These are phyloP conservation scores for Chrosomus eos DNA, from an alignment of 2,797 vertebrate species.

Conservation along the genomic window DNA sequence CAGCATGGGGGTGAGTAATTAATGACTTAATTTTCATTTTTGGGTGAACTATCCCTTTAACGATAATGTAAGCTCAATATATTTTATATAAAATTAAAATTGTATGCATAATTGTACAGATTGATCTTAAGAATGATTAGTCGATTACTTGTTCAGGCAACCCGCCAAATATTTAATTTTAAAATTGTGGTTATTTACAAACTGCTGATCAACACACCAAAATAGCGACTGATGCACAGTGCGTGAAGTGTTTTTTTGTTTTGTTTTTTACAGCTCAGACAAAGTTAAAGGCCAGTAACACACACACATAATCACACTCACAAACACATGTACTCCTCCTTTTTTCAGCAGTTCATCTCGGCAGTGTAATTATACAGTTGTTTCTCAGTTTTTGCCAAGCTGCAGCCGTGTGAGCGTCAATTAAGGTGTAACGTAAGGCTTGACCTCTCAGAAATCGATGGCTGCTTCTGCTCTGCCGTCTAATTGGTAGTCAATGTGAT, in stretches of 20 bases:
- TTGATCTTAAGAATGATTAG: background rate
- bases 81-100: background rate
- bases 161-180: background rate
- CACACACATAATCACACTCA: background rate
- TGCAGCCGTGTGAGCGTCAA: conserved; percentile 58
- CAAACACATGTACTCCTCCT: conserved; percentile 18
- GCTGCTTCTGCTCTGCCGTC: conserved; percentile 42
- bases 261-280: conserved; percentile 10
- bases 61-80: background rate
- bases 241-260: background rate
- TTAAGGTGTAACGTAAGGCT: conserved; percentile 48
- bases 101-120: background rate
- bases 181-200: background rate
- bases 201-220: background rate
- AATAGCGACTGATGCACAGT: background rate
- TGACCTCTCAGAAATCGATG: conserved; percentile 77
- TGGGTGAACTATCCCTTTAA: no score
- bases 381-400: conserved; percentile 24
- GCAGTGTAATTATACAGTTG: conserved; percentile 38
- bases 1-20: no score
- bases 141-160: background rate
- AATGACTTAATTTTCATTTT: no score
- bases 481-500: conserved; percentile 61
- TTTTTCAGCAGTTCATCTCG: conserved; percentile 35
- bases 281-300: conserved; percentile 30